These are phyloP conservation scores for Drepanosiphum platanoidis DNA, from an alignment of 2,888 invertebrate species.

Conservation along the genomic window DNA sequence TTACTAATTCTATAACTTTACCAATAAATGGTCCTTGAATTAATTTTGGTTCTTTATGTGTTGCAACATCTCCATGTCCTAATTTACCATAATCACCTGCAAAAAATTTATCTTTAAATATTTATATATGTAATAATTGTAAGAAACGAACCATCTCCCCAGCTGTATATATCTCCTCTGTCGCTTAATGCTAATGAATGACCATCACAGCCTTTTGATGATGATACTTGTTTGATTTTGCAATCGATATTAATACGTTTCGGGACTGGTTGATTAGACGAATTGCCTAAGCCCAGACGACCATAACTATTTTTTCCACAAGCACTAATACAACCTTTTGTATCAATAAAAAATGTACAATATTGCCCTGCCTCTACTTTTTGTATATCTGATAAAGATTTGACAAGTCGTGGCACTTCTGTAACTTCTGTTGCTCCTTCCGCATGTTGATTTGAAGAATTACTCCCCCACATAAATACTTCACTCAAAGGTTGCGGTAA, in stretches of 20 bases:
- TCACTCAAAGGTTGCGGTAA: constrained; percentile 68
- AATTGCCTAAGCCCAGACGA: constrained; percentile 74
- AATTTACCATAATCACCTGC: constrained; percentile 72
- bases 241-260: constrained; percentile 71
- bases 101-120: constrained; percentile 29
- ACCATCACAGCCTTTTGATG: constrained; percentile 72
- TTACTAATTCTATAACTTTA: constrained; percentile 69
- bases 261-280: constrained; percentile 72
- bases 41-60: constrained; percentile 71
- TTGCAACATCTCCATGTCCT: constrained; percentile 71
- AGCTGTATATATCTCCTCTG: constrained; percentile 71
- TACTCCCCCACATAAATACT: constrained; percentile 75
- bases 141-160: constrained; percentile 70
- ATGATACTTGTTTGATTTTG: constrained; percentile 70
- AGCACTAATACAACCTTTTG: constrained; percentile 72
- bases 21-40: constrained; percentile 69
- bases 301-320: constrained; percentile 76
- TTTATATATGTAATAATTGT: neutral
- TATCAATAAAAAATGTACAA: constrained; percentile 73
- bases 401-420: constrained; percentile 71
- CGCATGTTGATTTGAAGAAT: constrained; percentile 74
- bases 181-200: constrained; percentile 71
- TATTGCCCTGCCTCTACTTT: constrained; percentile 76
- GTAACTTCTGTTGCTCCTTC: constrained; percentile 74
- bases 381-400: constrained; percentile 72